phyloP scores from a whole-genome alignment of 2,888 invertebrate genomes.

The Pyralis farinalis region DNA sequence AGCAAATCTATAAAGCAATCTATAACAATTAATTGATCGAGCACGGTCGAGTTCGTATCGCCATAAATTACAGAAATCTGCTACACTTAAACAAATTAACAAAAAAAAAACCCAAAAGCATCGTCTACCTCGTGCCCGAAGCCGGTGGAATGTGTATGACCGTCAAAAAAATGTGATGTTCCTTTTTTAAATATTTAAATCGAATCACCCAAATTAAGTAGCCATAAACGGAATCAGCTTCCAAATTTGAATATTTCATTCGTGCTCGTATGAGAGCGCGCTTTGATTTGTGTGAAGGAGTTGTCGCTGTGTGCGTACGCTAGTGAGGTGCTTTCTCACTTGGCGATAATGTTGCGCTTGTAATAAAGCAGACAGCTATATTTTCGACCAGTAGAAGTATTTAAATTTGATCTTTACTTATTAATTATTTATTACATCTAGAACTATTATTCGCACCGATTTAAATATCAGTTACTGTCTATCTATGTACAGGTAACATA shows the following conservation, averaged over 20 bases:
- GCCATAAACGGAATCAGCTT: conserved; percentile 81
- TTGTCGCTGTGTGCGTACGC: conserved; percentile 40
- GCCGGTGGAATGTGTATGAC: conserved; percentile 64
- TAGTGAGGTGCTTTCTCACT: conserved; percentile 31
- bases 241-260: conserved; percentile 81
- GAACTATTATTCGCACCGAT: too few relatives aligned
- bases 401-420: too few relatives aligned
- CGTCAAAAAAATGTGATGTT: conserved; percentile 51
- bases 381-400: too few relatives aligned
- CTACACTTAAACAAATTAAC: conserved; percentile 23
- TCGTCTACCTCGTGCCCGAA: conserved; percentile 26
- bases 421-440: too few relatives aligned
- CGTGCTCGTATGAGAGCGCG: conserved; percentile 60
- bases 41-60: conserved; percentile 17
- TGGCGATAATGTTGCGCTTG: conserved; percentile 25
- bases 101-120: conserved; percentile 22
- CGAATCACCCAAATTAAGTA: conserved; percentile 82
- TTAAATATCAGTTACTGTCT: too few relatives aligned
- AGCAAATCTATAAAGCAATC: conserved; percentile 10
- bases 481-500: too few relatives aligned
- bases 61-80: conserved; percentile 33
- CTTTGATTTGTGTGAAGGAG: conserved; percentile 61
- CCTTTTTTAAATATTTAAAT: conserved; percentile 76
- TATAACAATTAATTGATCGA: conserved; percentile 27
- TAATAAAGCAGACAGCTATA: too few relatives aligned